Conservation (phyloP, 2,888 invertebrate genomes). For the Diarsia rubi region DNA sequence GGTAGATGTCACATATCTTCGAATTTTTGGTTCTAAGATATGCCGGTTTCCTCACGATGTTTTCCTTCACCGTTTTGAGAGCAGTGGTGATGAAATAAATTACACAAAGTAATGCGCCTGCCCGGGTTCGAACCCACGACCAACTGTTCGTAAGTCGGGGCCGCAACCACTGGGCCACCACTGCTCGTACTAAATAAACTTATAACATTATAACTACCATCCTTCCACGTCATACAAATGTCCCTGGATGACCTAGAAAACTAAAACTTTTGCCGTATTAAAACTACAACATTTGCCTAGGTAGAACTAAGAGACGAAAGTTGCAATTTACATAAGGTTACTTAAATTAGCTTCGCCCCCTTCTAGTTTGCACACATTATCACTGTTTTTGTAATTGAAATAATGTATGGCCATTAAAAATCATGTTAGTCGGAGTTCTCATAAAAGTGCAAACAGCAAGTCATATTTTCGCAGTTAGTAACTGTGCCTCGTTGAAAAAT, state of each 20-base stretch:
- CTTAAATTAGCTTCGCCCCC: conserved; percentile 47
- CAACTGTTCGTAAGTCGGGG: too few species aligned
- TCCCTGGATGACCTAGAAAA: conserved; percentile 54
- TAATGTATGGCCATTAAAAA: conserved; percentile 14
- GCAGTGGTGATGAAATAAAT: too few species aligned
- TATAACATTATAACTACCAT: conserved; percentile 41
- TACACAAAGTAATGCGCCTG: too few species aligned
- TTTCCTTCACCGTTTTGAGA: too few species aligned
- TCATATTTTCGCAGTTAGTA: conserved; percentile 14
- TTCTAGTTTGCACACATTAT: conserved; percentile 40
- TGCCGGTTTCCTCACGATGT: too few species aligned
- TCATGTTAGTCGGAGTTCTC: background rate
- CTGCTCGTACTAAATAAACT: conserved; percentile 55
- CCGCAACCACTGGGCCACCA: too few species aligned
- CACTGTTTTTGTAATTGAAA: conserved; percentile 26
- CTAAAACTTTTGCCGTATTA: conserved; percentile 37
- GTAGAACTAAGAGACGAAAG: conserved; percentile 40
- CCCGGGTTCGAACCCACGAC: too few species aligned
- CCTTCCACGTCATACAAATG: conserved; percentile 32
- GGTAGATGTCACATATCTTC: too few species aligned
- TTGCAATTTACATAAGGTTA: conserved; percentile 57
- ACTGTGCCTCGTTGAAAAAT: conserved; percentile 14
- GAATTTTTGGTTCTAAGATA: too few species aligned
- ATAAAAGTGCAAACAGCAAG: conserved; percentile 24
- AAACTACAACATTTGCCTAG: conserved; percentile 26